phyloP scores from a whole-genome alignment of 1,140 invertebrate species.

The Planococcus citri region DNA sequence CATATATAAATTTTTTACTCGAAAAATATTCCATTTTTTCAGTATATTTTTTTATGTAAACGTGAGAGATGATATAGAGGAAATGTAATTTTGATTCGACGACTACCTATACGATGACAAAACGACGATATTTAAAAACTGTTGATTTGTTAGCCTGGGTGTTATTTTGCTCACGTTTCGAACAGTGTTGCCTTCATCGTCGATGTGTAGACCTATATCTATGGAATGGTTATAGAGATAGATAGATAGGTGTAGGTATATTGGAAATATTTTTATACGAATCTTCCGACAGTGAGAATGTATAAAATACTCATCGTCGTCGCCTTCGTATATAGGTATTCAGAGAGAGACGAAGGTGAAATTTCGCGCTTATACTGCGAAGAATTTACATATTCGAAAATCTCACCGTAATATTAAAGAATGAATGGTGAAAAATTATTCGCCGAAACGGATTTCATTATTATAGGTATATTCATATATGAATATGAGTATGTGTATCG shows the following conservation, averaged over 20 bases:
- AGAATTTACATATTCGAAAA: background rate
- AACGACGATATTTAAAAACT: background rate
- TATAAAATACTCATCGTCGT: too few species aligned
- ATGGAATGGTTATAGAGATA: too few species aligned
- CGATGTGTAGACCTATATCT: too few species aligned
- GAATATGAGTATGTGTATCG: background rate
- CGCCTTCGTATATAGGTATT: too few species aligned
- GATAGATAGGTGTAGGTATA: too few species aligned
- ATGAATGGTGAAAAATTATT: background rate
- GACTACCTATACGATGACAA: too few species aligned
- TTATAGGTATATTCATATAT: background rate
- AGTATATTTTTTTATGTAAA: too few species aligned
- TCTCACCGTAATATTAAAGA: background rate
- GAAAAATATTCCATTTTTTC: too few species aligned
- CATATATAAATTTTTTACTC: too few species aligned
- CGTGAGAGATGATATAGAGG: background rate
- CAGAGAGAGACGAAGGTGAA: background rate
- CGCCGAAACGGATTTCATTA: slow-evolving; percentile 1
- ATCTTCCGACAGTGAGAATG: too few species aligned
- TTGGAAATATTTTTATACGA: background rate
- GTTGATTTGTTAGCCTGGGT: background rate
- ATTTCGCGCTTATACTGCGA: background rate
- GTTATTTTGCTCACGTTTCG: background rate
- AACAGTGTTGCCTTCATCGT: too few species aligned
- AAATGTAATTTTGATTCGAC: background rate